Base-by-base conservation (phyloP, 2,797 vertebrate genomes). In the Pangasius macronema region DNA sequence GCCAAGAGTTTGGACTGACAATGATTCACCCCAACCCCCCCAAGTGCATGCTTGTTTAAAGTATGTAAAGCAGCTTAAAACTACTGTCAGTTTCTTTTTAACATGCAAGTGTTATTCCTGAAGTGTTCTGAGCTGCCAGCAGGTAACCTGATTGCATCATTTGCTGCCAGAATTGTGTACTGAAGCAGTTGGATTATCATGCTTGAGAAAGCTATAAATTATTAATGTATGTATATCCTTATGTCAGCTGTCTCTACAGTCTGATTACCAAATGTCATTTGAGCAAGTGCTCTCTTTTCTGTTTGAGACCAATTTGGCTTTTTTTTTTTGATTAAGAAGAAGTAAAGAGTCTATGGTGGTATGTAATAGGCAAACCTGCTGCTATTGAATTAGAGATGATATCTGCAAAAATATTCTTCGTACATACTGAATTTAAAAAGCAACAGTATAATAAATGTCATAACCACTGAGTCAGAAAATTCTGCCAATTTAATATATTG, bases 291-390 rank as follows among this genome's bases (percentile, higher is more conserved):
- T 39, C 2, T 67, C 20, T 65, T 67, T 77, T 55, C 22, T 83
- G 18, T 49, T 30, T 59, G 16, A 67, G 24, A 63, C 39, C 22
- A 77, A 42, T 68, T 22, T 77, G 51, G 57, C 42, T 14, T 75
- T 49, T 46, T 49, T 33, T 11, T 42, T 42, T 42, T 5, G 1
- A 46, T 77, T 65, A 76, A 76, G 33, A 67, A 77, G 16, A 63
- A 68, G 55, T 70, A 83, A 55, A 42, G 76, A 49, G 16, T 70
- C 72, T 46, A 27, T n/a, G 42, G 33, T 53, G 27, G 30, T 36
- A 79, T 81, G 53, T 82, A 65, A 49, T 63, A 49, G 39, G 7
- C 24, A 63, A 81, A 61, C 55, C 22, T 81, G 77, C 76, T 79
- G 8, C 75, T 30, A 36, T 22, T 76, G 73, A 20, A 49, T 1